Percentiles rank a stretch among this genome's conserved stretches.
These are phyloP conservation scores for Chondrilla cf. caribensis DNA, from an alignment of 37 sponge, comb jelly and placozoan genomes.

Conservation along the genomic window DNA sequence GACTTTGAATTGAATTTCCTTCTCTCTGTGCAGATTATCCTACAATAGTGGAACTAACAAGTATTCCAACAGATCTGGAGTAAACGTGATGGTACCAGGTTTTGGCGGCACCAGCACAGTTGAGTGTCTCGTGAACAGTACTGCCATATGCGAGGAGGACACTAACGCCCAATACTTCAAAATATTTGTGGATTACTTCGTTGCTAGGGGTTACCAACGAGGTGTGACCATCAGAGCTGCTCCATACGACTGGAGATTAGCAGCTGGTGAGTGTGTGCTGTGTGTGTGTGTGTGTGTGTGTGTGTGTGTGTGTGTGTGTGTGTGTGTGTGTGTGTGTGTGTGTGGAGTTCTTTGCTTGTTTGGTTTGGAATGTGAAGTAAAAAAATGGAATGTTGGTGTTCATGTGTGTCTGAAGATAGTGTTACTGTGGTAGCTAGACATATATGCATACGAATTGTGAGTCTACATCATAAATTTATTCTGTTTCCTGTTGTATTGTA, in stretches of 20 bases:
- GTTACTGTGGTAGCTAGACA: too few relatives aligned
- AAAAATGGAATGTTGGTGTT: too few relatives aligned
- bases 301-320: too few relatives aligned
- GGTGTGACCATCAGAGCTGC: conserved; percentile 62
- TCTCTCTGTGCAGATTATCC: conserved; percentile 33
- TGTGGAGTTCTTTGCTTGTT: too few relatives aligned
- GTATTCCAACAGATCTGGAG: conserved; percentile 33
- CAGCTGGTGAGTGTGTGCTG: conserved; percentile 43
- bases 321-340: too few relatives aligned
- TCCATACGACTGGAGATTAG: conserved; percentile 66
- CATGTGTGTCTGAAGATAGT: too few relatives aligned
- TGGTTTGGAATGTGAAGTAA: too few relatives aligned
- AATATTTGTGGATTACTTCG: conserved; percentile 48
- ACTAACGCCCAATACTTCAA: neutral
- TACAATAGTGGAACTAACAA: conserved; percentile 29
- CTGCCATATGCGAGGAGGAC: neutral
- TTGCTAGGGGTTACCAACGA: conserved; percentile 42
- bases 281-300: too few relatives aligned
- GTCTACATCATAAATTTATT: too few relatives aligned
- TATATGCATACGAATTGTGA: too few relatives aligned
- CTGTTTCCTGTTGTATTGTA: too few relatives aligned
- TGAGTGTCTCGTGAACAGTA: neutral
- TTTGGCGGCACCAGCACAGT: conserved; percentile 39
- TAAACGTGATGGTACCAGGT: conserved; percentile 41
- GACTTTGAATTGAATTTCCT: too few relatives aligned